phyloP scores from a whole-genome alignment of 2,113 vertebrate genomes.

The Rhinoderma darwinii region DNA sequence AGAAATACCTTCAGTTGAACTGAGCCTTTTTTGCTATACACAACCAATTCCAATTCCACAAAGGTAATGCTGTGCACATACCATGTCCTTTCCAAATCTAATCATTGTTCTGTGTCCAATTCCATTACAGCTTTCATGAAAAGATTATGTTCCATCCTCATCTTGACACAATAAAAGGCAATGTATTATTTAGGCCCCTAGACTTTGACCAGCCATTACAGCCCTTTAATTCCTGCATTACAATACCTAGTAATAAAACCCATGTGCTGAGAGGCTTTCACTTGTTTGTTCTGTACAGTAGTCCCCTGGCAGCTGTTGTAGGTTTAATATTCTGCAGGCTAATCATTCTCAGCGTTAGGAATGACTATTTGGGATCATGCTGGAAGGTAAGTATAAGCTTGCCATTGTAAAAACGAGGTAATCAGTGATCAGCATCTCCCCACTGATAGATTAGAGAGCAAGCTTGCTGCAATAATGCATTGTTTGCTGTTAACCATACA shows the following conservation, averaged over 20 bases:
- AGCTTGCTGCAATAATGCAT: neutral
- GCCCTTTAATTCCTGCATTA: slow-evolving; percentile 46
- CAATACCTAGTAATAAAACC: slow-evolving; percentile 47
- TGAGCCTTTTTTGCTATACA: neutral
- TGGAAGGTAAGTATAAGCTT: neutral
- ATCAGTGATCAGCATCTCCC: slow-evolving; percentile 51
- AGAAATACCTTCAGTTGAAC: neutral
- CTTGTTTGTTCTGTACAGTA: slow-evolving; percentile 55
- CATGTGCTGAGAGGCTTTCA: slow-evolving; percentile 22
- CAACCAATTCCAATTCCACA: slow-evolving; percentile 15
- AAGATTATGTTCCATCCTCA: slow-evolving; percentile 32
- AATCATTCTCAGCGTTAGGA: slow-evolving; percentile 49
- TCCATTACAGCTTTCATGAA: slow-evolving; percentile 19
- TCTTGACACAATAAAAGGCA: slow-evolving; percentile 31
- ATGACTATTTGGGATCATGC: slow-evolving; percentile 19
- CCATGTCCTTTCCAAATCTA: neutral
- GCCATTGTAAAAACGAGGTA: slow-evolving; percentile 43
- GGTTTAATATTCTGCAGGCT: slow-evolving; percentile 55
- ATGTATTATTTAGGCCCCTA: slow-evolving; percentile 44
- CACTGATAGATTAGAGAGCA: slow-evolving; percentile 19
- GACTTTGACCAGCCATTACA: slow-evolving; percentile 45
- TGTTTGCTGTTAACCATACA: slow-evolving; percentile 1
- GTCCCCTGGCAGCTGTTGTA: slow-evolving; percentile 52
- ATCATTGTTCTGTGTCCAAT: slow-evolving; percentile 12
- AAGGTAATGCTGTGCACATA: neutral